Percentiles rank a stretch among this genome's conserved stretches.
These are phyloP conservation scores for Carduelis carduelis DNA, from an alignment of 2,797 vertebrate species.

Conservation along the genomic window DNA sequence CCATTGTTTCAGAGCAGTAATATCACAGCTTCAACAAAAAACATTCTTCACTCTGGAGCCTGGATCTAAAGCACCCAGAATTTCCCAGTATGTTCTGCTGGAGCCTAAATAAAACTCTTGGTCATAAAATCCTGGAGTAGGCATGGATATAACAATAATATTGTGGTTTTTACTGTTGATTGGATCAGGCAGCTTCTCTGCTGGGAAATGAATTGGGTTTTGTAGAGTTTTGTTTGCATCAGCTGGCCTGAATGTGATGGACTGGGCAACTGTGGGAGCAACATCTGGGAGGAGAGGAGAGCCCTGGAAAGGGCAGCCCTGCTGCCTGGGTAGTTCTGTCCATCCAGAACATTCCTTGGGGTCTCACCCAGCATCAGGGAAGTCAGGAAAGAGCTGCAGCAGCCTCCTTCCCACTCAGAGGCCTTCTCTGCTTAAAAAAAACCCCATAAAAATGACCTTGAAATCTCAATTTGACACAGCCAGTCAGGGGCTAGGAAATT, in stretches of 20 bases:
- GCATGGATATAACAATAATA: background rate
- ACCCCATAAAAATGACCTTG: background rate
- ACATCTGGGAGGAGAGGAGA: background rate
- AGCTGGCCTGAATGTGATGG: fast-evolving
- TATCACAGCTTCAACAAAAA: background rate
- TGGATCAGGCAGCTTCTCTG: background rate
- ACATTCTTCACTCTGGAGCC: background rate
- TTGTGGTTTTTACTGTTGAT: background rate
- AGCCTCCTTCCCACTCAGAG: background rate
- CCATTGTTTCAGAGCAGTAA: background rate
- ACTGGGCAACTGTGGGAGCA: background rate
- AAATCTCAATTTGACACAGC: background rate
- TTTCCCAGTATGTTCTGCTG: background rate
- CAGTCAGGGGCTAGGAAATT: background rate
- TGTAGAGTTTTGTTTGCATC: background rate
- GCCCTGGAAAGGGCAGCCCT: background rate
- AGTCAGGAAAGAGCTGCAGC: background rate
- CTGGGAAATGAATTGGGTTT: background rate
- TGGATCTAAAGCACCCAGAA: background rate
- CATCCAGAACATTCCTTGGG: background rate
- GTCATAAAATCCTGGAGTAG: background rate
- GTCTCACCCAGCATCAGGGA: background rate
- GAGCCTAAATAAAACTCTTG: background rate
- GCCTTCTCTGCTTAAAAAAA: background rate
- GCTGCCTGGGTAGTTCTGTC: background rate